Evolutionary conservation across 1,140 invertebrate species (phyloP).

Genomic region (Euwallacea fornicatus): DNA sequence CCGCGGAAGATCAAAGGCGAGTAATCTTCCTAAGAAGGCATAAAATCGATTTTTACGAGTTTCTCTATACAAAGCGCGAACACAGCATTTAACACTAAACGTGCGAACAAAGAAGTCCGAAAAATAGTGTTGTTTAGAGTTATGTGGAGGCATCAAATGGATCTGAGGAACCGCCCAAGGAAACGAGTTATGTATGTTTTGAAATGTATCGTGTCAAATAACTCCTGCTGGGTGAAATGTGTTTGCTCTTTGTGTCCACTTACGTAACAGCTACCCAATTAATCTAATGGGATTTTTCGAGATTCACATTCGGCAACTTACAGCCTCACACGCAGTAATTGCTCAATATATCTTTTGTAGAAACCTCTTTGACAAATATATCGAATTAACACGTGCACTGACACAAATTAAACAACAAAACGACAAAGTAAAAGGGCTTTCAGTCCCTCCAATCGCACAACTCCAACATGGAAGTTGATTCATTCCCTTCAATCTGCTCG

Average conservation of each 20-base stretch:
- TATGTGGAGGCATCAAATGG: neutral
- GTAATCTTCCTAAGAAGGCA: neutral
- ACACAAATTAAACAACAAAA: conserved; percentile 25
- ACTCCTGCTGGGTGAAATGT: conserved; percentile 2
- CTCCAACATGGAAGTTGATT: conserved; percentile 13
- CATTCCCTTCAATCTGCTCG: conserved; percentile 21
- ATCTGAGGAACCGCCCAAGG: neutral
- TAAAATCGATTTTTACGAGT: neutral
- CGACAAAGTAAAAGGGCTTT: conserved; percentile 16
- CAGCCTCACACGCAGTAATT: neutral
- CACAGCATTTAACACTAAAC: neutral
- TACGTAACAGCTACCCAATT: neutral
- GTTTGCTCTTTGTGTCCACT: conserved; percentile 1
- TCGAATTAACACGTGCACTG: conserved; percentile 15
- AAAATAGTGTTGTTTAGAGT: neutral
- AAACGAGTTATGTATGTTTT: conserved; percentile 4
- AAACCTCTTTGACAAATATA: conserved; percentile 2
- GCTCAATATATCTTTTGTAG: neutral
- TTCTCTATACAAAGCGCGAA: neutral
- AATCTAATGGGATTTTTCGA: conserved; percentile 1
- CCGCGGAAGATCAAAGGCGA: neutral
- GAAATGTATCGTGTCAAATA: conserved; percentile 10
- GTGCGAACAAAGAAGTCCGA: neutral
- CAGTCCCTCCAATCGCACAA: neutral
- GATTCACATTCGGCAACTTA: neutral